These are phyloP conservation scores for Aphaenogaster rudis DNA, from an alignment of 1,140 invertebrate species.

Conservation along the genomic window DNA sequence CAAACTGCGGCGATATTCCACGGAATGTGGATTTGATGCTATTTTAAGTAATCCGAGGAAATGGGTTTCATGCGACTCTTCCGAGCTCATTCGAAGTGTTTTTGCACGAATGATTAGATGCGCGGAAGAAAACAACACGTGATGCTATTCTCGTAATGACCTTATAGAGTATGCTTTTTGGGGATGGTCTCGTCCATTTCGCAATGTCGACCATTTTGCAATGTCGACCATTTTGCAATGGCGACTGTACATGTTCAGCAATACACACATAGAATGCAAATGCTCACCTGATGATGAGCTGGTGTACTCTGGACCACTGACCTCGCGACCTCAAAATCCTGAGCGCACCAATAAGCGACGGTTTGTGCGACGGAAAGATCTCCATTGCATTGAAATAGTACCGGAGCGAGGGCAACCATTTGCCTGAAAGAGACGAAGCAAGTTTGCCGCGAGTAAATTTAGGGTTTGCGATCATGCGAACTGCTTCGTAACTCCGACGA, in stretches of 20 bases:
- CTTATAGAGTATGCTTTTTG: background rate
- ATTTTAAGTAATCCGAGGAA: constrained; percentile 38
- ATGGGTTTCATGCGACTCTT: background rate
- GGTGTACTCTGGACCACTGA: constrained; percentile 89
- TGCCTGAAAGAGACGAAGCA: constrained; percentile 81
- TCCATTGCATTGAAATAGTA: constrained; percentile 89
- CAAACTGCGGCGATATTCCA: background rate
- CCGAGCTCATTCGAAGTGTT: background rate
- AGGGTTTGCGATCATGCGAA: constrained; percentile 60
- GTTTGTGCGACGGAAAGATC: constrained; percentile 85
- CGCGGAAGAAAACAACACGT: background rate
- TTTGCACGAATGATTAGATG: constrained; percentile 30
- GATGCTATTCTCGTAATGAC: constrained; percentile 4
- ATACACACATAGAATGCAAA: background rate
- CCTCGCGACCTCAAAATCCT: constrained; percentile 88
- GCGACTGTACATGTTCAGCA: background rate
- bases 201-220: background rate
- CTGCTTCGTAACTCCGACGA: constrained; percentile 24
- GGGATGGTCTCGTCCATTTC: background rate
- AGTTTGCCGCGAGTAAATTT: constrained; percentile 74
- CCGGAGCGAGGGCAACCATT: constrained; percentile 86
- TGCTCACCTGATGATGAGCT: constrained; percentile 89
- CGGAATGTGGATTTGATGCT: constrained; percentile 34
- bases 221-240: background rate
- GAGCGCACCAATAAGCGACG: constrained; percentile 88